Conservation (phyloP, 2,888 invertebrate species). For the Aporophyla nigra region DNA sequence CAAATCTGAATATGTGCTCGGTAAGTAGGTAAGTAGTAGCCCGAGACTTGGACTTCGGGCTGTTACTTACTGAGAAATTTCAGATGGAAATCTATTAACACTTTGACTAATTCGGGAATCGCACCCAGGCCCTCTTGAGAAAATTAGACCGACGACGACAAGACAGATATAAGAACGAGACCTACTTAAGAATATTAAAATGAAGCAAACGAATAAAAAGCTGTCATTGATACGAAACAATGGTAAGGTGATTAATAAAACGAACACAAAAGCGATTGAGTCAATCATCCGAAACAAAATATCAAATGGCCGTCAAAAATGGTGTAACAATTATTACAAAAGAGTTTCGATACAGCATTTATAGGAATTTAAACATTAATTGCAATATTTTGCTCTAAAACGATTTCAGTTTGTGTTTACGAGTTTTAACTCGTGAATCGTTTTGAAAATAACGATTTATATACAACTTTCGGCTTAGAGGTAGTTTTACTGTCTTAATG, state of each 20-base stretch:
- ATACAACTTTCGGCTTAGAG: background rate
- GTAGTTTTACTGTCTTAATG: background rate
- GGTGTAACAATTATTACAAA: conserved; percentile 51
- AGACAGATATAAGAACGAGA: background rate
- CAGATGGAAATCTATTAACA: too few relatives aligned
- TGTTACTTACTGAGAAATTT: too few relatives aligned
- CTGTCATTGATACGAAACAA: conserved; percentile 14
- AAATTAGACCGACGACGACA: too few relatives aligned
- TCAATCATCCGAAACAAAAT: conserved; percentile 46
- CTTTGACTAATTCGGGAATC: too few relatives aligned
- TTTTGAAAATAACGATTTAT: background rate
- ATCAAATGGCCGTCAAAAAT: conserved; percentile 49
- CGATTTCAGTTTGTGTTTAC: conserved; percentile 28
- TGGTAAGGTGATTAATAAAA: conserved; percentile 41
- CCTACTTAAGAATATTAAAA: conserved; percentile 28
- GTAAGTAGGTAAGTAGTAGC: too few relatives aligned
- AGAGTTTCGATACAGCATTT: conserved; percentile 33
- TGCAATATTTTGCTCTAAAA: conserved; percentile 15
- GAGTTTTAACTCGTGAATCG: background rate
- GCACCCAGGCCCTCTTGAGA: too few relatives aligned
- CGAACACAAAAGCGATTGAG: conserved; percentile 37
- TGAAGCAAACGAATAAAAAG: conserved; percentile 26
- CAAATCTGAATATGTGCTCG: too few relatives aligned
- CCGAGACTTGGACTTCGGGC: too few relatives aligned
- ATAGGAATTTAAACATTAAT: conserved; percentile 12